Evolutionary conservation across 2,888 invertebrate species (phyloP), one percentile per base, ranked within the genome.

Genomic region (Chaitophorus viminalis): DNA sequence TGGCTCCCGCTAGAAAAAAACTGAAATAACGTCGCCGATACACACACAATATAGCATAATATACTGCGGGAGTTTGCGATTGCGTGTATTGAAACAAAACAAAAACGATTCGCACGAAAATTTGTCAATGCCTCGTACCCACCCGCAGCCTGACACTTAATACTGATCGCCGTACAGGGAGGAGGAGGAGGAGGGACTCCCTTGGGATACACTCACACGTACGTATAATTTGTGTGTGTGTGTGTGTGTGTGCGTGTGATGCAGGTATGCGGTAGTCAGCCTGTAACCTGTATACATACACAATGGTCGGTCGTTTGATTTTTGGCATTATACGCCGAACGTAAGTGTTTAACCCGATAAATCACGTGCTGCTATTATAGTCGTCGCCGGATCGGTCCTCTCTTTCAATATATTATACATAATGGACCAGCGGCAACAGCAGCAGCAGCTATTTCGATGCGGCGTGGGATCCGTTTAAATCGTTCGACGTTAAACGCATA

Each of bases 331-430:
- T 54, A 54, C 31, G 25, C 54, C 33, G 5, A n/a, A 11, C 9
- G 31, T 33, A 77, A 77, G 77, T 77, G 77, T 77, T 77, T 54
- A 54, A 77, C 29, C 29, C 29, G n/a, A 68, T 31, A 31, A 68
- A 68, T 68, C 68, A 29, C 31, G 21, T 9, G 46, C 8, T 65
- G n/a, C 31, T n/a, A n/a, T n/a, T n/a, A n/a, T n/a, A 11, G 60
- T 25, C 21, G 11, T n/a, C 29, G 25, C 31, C 68, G 68, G 29
- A 68, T 68, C 8, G 68, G 68, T 68, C 29, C 29, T 77, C 33
- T 54, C 54, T 77, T 33, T 77, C 54, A 54, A 54, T 54, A 75
- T 18, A 75, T 21, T 18, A 18, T 33, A 46, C 8, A 77, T 52
- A 52, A 77, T 54, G 77, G 77, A 54, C 54, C 31, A 21, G 21